Evolutionary conservation across 2,888 invertebrate species (phyloP).

Genomic region (Nomada flava): DNA sequence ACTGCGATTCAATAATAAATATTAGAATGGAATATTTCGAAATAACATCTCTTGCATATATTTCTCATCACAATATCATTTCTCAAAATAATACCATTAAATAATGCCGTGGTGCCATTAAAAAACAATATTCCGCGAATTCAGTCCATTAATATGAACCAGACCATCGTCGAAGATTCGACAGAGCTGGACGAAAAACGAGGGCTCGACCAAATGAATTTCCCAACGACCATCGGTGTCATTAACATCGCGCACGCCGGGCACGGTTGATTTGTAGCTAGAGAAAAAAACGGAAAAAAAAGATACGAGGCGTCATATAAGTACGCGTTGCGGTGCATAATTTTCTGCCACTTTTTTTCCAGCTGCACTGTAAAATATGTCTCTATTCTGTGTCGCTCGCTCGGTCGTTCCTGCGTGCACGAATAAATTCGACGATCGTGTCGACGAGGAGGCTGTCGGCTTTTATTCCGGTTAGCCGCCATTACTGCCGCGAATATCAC

Average conservation of each 20-base stretch:
- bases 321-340: slow-evolving; percentile 23
- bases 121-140: too few relatives aligned
- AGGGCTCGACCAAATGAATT: background rate
- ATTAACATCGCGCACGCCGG: slow-evolving; percentile 32
- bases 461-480: slow-evolving; percentile 27
- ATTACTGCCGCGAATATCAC: slow-evolving; percentile 35
- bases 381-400: background rate
- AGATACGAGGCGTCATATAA: slow-evolving; percentile 14
- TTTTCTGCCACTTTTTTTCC: background rate
- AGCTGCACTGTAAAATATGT: slow-evolving; percentile 24
- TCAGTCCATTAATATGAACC: too few relatives aligned
- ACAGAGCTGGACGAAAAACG: too few relatives aligned
- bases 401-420: background rate
- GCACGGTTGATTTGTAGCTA: slow-evolving; percentile 28
- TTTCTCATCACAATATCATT: too few relatives aligned
- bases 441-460: slow-evolving; percentile 20
- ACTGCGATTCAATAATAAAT: too few relatives aligned
- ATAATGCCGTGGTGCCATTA: too few relatives aligned
- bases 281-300: too few relatives aligned
- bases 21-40: too few relatives aligned
- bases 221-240: slow-evolving; percentile 8
- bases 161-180: too few relatives aligned
- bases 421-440: slow-evolving; percentile 48
- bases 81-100: too few relatives aligned
- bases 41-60: too few relatives aligned